Base-by-base conservation (phyloP, 2,888 invertebrate genomes). In the Rhyacophila evoluta region DNA sequence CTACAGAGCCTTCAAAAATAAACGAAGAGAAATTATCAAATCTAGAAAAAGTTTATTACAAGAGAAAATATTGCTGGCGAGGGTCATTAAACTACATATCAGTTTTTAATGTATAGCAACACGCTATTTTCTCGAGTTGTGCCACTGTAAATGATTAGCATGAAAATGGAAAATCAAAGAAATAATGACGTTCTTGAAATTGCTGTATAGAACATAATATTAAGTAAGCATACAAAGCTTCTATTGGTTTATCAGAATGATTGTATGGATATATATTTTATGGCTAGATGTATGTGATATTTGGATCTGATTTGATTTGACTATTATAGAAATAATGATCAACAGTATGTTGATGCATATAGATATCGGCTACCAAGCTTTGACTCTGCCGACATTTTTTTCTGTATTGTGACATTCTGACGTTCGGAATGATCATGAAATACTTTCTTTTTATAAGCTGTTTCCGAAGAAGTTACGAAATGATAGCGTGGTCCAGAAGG, bases 61-160 rank as follows among this genome's bases (percentile, higher is more conserved):
- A 25, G 55, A 25, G 55, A 55, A 55, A 55, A 55, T 55, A 19
- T 55, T 5, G 41, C 41, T 15, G 1, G 19, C 8, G 55, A 41
- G 55, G 55, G 55, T 55, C 55, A 4, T 55, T 55, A 55, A 55
- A 55, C 55, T 55, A 19, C 55, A 25, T 25, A 19, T 55, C 55
- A 25, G 6, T 19, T 55, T 55, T 55, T 55, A 55, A 8, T 55
- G 55, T 55, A 55, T 8, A 25, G 10, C 25, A 10, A 55, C 55
- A 55, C 55, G 55, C 55, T 2, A 19, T 55, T 55, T 55, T 25
- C 8, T 8, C 55, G 15, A 55, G 55, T 15, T 19, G 55, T 55
- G 55, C 55, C 25, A 55, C 25, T 55, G 55, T 12, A 15, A 39
- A 12, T 39, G 15, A 39, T 39, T 39, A 39, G 39, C 39, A 12